Evolutionary conservation across 2,113 vertebrate genomes (phyloP), one percentile per base, ranked within the genome.

Genomic region (Plecturocebus donacophilus): DNA sequence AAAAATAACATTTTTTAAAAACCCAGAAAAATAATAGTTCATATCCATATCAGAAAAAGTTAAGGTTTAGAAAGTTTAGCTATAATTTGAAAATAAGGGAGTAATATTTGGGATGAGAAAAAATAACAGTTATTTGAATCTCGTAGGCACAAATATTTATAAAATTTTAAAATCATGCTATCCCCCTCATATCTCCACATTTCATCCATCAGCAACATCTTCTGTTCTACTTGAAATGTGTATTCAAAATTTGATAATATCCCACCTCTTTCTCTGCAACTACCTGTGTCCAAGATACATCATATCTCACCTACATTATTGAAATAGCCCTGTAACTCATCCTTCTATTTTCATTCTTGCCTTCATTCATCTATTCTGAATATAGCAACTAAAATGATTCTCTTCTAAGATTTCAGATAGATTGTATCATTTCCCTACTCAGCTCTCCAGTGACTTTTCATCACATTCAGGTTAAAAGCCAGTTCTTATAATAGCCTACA

Each of bases 361-460:
- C 20, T 11, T 92, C 42, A 42, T 94, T 94, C 27, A 82, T 82
- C 42, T 89, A 1, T 86, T 89, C 42, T 58, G 32, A 75, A 64
- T 5, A 81, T 3, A 70, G 20, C 32, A 90, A 52, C 38, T 49
- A 94, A 85, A 84, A 52, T 66, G 3, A 89, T 54, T 75, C 49
- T 56, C 42, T 56, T 92, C 89, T 86, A 95, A 82, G 81, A 82
- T 68, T 80, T 90, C n/a, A 91, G 32, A 30, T 89, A 49, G 52
- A 61, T 35, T 70, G 10, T 45, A 25, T 77, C 20, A 91, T 70
- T 92, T 77, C 27, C 8, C 35, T 88, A 45, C 47, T 77, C n/a
- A 95, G 54, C 35, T 84, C 49, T n/a, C 17, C 82, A 81, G 25
- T 52, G 71, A 16, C 14, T 80, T 70, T 96, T 91, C 32, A 54